These are phyloP conservation scores for Myotis yumanensis DNA, from an alignment of 2,113 vertebrate genomes.

Conservation along the genomic window DNA sequence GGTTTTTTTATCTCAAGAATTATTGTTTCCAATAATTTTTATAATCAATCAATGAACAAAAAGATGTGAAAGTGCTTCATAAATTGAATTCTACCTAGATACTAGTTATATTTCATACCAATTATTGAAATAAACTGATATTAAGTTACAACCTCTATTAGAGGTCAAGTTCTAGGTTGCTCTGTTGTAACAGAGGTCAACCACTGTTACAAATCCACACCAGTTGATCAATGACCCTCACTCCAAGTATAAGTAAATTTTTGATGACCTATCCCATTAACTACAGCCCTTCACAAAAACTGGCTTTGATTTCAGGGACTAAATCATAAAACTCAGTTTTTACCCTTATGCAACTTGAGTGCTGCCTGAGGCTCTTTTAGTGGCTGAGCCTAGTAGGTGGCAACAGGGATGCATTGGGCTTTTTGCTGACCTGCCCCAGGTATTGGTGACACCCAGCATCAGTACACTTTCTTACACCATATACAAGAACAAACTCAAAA, in stretches of 20 bases:
- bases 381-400: not conserved
- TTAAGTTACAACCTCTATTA: not conserved
- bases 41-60: not conserved
- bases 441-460: not conserved
- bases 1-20: not conserved
- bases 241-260: not conserved
- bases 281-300: not conserved
- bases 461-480: not conserved
- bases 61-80: not conserved
- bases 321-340: not conserved
- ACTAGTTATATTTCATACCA: not conserved
- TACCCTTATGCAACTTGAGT: not conserved
- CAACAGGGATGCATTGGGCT: not conserved
- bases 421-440: not conserved
- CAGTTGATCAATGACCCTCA: not conserved
- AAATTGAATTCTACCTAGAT: not conserved
- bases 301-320: constrained; percentile 20
- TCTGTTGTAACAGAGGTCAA: not conserved
- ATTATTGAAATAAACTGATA: not conserved
- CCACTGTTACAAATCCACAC: not conserved
- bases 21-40: constrained; percentile 6
- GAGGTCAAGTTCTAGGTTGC: not conserved
- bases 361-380: not conserved
- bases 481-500: not conserved
- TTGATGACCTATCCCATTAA: not conserved